Conservation (phyloP, 2,888 invertebrate species). For the Coenonympha glycerion region DNA sequence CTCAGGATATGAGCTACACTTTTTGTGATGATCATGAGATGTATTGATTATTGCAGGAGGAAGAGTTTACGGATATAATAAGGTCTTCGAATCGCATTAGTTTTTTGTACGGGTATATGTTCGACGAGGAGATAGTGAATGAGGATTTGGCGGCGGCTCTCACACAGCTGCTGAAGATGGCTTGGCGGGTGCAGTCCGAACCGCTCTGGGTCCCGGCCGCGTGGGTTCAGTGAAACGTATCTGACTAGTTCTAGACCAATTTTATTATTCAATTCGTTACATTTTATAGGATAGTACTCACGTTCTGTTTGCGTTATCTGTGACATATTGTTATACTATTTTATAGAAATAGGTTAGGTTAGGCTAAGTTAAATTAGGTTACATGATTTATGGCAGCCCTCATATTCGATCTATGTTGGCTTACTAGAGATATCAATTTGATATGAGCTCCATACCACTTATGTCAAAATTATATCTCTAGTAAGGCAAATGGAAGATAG, state of each 20-base stretch:
- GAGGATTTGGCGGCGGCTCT: slow-evolving; percentile 90
- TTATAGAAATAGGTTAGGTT: too few relatives aligned
- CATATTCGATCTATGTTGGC: too few relatives aligned
- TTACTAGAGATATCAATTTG: too few relatives aligned
- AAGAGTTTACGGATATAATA: slow-evolving; percentile 91
- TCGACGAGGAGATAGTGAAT: slow-evolving; percentile 95
- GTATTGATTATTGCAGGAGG: slow-evolving; percentile 80
- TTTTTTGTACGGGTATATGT: slow-evolving; percentile 93
- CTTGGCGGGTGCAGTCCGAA: slow-evolving; percentile 91
- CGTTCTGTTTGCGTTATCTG: slow-evolving; percentile 2
- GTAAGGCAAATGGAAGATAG: too few relatives aligned
- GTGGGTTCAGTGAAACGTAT: slow-evolving; percentile 86
- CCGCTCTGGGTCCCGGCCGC: slow-evolving; percentile 97
- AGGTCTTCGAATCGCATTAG: slow-evolving; percentile 91
- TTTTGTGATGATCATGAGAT: not conserved
- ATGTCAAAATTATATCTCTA: too few relatives aligned
- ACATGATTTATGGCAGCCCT: not conserved
- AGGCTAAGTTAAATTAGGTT: not conserved
- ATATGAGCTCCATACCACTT: too few relatives aligned
- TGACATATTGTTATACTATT: not conserved
- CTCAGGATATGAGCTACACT: too few relatives aligned
- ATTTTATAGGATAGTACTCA: slow-evolving; percentile 8
- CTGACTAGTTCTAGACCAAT: slow-evolving; percentile 10
- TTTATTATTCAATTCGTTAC: slow-evolving; percentile 1
- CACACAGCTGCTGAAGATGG: slow-evolving; percentile 86